Base-by-base conservation (phyloP, 2,797 vertebrate species). In the Schizopygopsis pylzovi region DNA sequence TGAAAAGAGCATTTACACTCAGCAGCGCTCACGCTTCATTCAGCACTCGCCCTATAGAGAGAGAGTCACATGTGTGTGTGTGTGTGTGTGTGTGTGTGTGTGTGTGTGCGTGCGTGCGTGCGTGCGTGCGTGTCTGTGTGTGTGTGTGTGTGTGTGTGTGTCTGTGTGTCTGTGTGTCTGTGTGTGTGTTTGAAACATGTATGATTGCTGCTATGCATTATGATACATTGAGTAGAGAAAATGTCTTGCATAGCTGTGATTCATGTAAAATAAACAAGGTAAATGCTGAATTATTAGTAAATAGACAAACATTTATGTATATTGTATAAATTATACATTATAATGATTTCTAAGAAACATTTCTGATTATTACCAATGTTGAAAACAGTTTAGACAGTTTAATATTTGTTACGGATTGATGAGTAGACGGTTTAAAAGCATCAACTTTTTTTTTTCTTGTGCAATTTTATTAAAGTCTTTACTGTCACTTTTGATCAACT, bases 1-100 rank as follows among this genome's bases (percentile, higher is more conserved):
- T 83, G 87, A 82, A 68, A 85, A 70, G 54, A 49, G 7, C 45
- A 76, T 84, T 37, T 73, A 37, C 28, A 70, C 63, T n/a, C 78
- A 45, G n/a, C 41, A 78, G 6, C 9, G 18, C 25, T 47, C 8
- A n/a, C 37, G 63, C 33, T 82, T 77, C 72, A 63, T 83, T 67
- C 41, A 68, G 45, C 45, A 43, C 33, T n/a, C 1, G 10, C 1
- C 22, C 56, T 47, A 11, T 49, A 39, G 28, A 33, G 28, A 33
- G 28, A 33, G 20, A 79, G 65, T 47, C 52, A 28, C 6, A 20
- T n/a, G 75, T 43, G 43, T 43, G 43, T 43, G 9, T 10, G 43
- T 10, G 9, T 43, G 2, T 33, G 28, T 39, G 39, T 39, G 6
- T 39, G 39, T 6, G 39, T 6, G 39, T 39, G 39, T 6, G 5